Evolutionary conservation across 2,113 vertebrate species (phyloP), one percentile per base, ranked within the genome.

Genomic region (Callipepla californica): DNA sequence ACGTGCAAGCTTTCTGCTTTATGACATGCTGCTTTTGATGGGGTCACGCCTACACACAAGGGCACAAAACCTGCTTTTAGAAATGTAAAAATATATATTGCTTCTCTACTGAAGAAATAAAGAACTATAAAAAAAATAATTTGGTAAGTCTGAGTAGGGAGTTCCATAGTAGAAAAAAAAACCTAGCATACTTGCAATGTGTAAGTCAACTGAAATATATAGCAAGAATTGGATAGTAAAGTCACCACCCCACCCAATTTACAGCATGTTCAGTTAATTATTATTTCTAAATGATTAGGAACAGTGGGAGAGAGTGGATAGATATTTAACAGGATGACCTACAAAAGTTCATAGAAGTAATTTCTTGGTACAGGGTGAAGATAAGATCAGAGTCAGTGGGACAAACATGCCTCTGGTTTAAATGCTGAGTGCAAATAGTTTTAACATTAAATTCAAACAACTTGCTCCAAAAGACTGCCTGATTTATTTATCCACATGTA

Each of bases 301-400:
- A 70, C 30, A 90, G 38, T 85, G 57, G 89, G 55, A 69, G 87
- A 93, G 87, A 90, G 85, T 87, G 84, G 87, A 96, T 91, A 89
- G 95, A 96, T 91, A 65, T 96, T 96, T 96, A 96, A 96, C 95
- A 88, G 90, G 76, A 50, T 95, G 93, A 95, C 95, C 91, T 96
- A 94, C 93, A 80, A 95, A 95, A 94, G 95, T 92, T 95, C 85
- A 88, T 95, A 44, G 58, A 72, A 88, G 87, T 87, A 85, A 90
- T 92, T 96, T 92, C 79, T 93, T 63, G 65, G 57, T 76, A 80
- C 30, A 57, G 21, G 51, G 69, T 62, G 75, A 74, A 95, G 95
- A 96, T 96, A 96, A 96, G 93, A 94, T 95, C 94, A 86, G 85
- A 86, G 68, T 48, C 21, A 47, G 76, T 40, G 55, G 79, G 36